Conservation (phyloP, 2,797 vertebrate genomes). For the Scolopax rusticola region DNA sequence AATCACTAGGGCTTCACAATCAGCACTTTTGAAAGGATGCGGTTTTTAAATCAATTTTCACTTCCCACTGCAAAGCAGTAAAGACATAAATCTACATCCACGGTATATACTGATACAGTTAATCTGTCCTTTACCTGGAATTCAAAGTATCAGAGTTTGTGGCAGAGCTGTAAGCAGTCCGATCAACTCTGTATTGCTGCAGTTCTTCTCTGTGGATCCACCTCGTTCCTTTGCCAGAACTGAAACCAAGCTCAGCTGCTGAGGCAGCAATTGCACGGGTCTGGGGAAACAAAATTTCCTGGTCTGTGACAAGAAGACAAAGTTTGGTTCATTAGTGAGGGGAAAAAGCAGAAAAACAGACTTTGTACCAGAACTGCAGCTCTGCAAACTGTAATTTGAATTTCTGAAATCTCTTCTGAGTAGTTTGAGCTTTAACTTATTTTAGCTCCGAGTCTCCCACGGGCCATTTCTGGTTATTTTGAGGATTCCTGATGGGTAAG, state of each 20-base stretch:
- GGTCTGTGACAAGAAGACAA: neutral
- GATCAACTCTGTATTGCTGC: neutral
- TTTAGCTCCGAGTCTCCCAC: neutral
- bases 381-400: neutral
- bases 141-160: neutral
- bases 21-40: neutral
- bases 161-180: neutral
- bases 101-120: neutral
- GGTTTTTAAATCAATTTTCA: neutral
- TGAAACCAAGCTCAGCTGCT: neutral
- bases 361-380: neutral
- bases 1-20: neutral
- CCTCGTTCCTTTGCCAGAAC: neutral
- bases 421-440: neutral
- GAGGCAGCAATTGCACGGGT: neutral
- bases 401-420: constrained; percentile 8
- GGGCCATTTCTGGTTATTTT: neutral
- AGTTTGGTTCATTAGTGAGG: neutral
- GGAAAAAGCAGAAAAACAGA: neutral
- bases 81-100: neutral
- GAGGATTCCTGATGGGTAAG: neutral
- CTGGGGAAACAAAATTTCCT: neutral
- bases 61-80: neutral
- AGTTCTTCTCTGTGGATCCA: neutral
- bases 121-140: neutral